Conservation (phyloP, 2,113 vertebrate species). For the Noturus placidus region DNA sequence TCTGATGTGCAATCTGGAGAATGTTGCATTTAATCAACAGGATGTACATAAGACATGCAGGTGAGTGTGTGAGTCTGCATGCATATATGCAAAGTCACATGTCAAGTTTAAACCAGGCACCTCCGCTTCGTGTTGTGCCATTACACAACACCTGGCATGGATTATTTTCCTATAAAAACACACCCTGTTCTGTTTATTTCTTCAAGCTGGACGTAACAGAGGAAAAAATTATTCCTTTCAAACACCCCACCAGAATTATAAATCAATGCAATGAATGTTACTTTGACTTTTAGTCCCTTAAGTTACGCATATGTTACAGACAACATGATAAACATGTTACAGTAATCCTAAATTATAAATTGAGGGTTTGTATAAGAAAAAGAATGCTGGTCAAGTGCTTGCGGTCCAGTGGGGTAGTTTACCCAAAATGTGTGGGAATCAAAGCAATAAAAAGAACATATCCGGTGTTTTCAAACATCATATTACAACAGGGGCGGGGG, state of each 20-base stretch:
- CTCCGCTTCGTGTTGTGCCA: neutral
- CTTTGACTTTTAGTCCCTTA: neutral
- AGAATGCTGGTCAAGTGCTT: too few species aligned
- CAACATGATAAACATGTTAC: neutral
- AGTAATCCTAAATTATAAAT: too few species aligned
- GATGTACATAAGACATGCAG: neutral
- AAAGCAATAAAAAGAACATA: neutral
- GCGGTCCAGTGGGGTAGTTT: too few species aligned
- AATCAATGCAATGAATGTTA: neutral
- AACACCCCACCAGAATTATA: neutral
- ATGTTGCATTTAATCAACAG: neutral
- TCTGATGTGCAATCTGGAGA: neutral
- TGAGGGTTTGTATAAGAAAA: neutral
- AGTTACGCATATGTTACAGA: too few species aligned
- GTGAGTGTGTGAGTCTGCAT: neutral
- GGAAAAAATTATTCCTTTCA: neutral
- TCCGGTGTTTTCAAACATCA: neutral
- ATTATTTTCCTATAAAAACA: neutral
- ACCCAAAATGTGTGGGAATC: neutral
- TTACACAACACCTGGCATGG: neutral
- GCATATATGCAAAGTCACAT: neutral
- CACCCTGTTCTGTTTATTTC: neutral
- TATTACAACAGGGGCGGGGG: slow-evolving; percentile 11
- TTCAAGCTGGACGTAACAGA: neutral
- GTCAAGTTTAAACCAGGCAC: neutral